Evolutionary conservation across 2,888 invertebrate species (phyloP), one percentile per base, ranked within the genome.

Genomic region (Archips crataeganus): DNA sequence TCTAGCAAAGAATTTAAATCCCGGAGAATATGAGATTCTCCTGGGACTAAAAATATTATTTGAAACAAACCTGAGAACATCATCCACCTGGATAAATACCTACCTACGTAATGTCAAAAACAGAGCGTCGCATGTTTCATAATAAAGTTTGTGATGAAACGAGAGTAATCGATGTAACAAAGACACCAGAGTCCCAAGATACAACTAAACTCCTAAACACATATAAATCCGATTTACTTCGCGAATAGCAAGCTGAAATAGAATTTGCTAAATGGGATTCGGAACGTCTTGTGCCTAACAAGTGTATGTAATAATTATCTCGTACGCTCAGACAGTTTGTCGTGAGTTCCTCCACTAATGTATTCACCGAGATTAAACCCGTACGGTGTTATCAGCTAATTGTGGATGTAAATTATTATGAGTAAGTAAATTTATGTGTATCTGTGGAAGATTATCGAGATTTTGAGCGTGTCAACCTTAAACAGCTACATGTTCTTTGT

Each of bases 351-450:
- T 64, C 47, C 39, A 47, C 67, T 74, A 75, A 75, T 76, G 72
- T 78, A 78, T 71, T 66, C 73, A 68, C 67, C 64, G 54, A 74
- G 74, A 76, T 77, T 76, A 76, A 75, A 74, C 71, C 73, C 59
- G 71, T 61, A 75, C 70, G 32, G 71, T 75, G 76, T 75, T 77
- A 78, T 77, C 77, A 75, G 68, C 75, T 78, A 78, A 77, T 76
- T 75, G 76, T 71, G 71, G 75, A 57, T 57, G 61, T 65, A 74
- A 57, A 45, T 23, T 42, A 62, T 45, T 62, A 62, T 42, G 36
- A 45, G 23, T 62, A 62, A 42, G 62, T 62, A 62, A 62, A 62
- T 62, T 62, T 23, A 45, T 42, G 62, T 45, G n/a, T 62, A 45
- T 45, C 23, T 62, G 42, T 45, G 61, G 23, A 60, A 10, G 42